Base-by-base conservation (phyloP, 1,140 invertebrate genomes). In the Penaeus japonicus region DNA sequence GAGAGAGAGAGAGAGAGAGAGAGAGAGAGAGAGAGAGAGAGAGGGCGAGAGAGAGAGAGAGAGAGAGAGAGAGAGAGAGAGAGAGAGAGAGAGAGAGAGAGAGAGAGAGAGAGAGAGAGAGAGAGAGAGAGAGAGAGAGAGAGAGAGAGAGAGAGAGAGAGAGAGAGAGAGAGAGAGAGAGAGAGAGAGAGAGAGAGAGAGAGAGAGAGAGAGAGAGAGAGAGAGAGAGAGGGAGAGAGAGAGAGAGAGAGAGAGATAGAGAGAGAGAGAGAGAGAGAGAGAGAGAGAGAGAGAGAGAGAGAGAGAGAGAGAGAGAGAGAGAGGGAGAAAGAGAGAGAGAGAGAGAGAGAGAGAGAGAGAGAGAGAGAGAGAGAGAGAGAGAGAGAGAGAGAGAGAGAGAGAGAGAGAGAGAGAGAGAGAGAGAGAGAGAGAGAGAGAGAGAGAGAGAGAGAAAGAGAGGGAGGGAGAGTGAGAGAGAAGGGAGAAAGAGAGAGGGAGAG, bases 41-140 rank as follows among this genome's bases (percentile, higher is more conserved):
- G 30, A 4, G 22, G 10, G 4, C 4, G 4, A 3, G n/a, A 47
- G 22, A 4, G 4, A 5, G 22, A 4, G 22, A 4, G 3, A n/a
- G 47, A 27, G 55, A 10, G 47, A 24, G 79, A 27, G 47, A n/a
- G 55, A n/a, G 20, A n/a, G 30, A 55, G 27, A 27, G 79, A n/a
- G 18, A 24, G 78, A 39, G 17, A 30, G 22, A 20, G n/a, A 47
- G 78, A 80, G 78, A 30, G 78, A 47, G 30, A 5, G 18, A 57
- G 53, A 4, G 17, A 57, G 24, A 24, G 53, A 57, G 53, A 82
- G 53, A 57, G 53, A 57, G 53, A 82, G 53, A 57, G 47, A 57
- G 80, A 57, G 80, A 57, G 80, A 57, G 80, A 57, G 80, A 57
- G 47, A 27, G 80, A 57, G 80, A 57, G 53, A 57, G 53, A 57